Evolutionary conservation across 2,888 invertebrate species (phyloP).

Genomic region (Psylliodes chrysocephalus): DNA sequence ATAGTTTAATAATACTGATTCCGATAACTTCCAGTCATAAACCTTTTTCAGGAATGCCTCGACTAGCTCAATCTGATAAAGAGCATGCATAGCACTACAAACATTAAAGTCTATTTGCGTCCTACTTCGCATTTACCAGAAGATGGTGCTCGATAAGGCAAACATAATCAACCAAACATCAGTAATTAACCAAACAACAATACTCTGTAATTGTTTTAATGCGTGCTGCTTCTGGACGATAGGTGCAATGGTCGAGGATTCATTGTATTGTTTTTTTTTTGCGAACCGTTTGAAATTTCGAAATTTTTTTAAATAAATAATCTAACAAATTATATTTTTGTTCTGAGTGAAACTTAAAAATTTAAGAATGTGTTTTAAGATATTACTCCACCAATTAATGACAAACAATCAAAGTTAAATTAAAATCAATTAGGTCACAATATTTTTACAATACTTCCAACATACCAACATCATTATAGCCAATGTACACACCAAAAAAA

Average conservation of each 20-base stretch:
- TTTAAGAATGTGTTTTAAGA: too few relatives aligned
- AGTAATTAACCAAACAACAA: constrained; percentile 59
- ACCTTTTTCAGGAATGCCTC: constrained; percentile 6
- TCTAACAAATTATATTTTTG: too few relatives aligned
- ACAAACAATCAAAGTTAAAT: too few relatives aligned
- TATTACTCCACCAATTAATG: too few relatives aligned
- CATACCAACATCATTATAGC: too few relatives aligned
- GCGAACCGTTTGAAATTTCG: too few relatives aligned
- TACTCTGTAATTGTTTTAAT: constrained; percentile 60
- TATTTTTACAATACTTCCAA: too few relatives aligned
- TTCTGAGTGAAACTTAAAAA: too few relatives aligned
- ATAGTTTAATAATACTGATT: background rate
- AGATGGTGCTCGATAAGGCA: constrained; percentile 58
- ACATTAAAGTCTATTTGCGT: constrained; percentile 32
- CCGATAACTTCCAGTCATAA: background rate
- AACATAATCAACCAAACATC: constrained; percentile 58
- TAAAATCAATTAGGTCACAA: too few relatives aligned
- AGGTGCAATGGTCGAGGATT: background rate
- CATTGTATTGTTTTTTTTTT: background rate
- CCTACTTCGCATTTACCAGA: constrained; percentile 45
- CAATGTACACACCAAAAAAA: too few relatives aligned
- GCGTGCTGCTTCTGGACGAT: constrained; percentile 51
- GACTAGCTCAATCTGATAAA: constrained; percentile 29
- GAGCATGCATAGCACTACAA: constrained; percentile 33
- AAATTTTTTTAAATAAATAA: too few relatives aligned